Evolutionary conservation across 2,888 invertebrate genomes (phyloP).

Genomic region (Callyntrura sp.): DNA sequence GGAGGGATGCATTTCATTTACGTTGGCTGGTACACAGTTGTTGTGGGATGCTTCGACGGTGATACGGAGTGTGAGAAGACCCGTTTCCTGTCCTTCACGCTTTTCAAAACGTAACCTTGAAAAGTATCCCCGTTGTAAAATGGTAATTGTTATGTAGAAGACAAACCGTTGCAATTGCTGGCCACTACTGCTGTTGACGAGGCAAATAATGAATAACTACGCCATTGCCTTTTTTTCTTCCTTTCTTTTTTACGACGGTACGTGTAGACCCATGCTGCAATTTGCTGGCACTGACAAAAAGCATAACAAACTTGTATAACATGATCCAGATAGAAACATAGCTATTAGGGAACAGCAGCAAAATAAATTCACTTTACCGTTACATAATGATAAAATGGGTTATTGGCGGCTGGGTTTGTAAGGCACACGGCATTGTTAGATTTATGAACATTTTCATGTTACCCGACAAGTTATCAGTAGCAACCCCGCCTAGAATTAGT

Average conservation of each 20-base stretch:
- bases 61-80: constrained; percentile 40
- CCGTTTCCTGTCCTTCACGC: constrained; percentile 68
- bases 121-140: constrained; percentile 11
- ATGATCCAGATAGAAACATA: constrained; percentile 1
- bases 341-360: background rate
- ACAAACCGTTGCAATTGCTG: constrained; percentile 40
- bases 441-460: background rate
- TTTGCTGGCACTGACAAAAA: too few species aligned
- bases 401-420: background rate
- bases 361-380: constrained; percentile 18
- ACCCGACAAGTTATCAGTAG: background rate
- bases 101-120: constrained; percentile 65
- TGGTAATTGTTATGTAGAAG: background rate
- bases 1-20: constrained; percentile 28
- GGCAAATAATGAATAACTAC: background rate
- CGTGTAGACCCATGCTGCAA: background rate
- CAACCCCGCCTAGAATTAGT: too few species aligned
- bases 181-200: background rate
- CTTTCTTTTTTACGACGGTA: background rate
- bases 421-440: background rate
- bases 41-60: constrained; percentile 23
- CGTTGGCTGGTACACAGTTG: too few species aligned
- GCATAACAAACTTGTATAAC: background rate
- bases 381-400: background rate
- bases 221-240: constrained; percentile 1